Percentiles rank a stretch among this genome's conserved stretches.
phyloP scores from a whole-genome alignment of 1,140 invertebrate species.

The Pectinophora gossypiella region DNA sequence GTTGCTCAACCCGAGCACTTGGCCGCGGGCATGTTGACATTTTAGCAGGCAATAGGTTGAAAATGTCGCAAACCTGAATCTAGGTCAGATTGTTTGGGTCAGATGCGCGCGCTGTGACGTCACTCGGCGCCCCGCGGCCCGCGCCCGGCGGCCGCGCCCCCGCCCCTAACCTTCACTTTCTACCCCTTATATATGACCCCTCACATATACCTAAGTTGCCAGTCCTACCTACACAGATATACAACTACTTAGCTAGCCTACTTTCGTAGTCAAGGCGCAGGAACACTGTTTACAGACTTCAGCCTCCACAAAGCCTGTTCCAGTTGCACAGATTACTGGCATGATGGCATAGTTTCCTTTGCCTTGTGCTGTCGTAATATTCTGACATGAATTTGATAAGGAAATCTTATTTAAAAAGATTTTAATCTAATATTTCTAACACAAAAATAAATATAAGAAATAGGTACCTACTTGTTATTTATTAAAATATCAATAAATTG shows the following conservation, averaged over 20 bases:
- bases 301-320: background rate
- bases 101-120: slow-evolving; percentile 59
- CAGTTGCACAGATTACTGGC: background rate
- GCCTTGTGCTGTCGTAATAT: too few species aligned
- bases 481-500: too few species aligned
- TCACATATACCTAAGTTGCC: background rate
- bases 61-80: slow-evolving; percentile 47
- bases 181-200: slow-evolving; percentile 9
- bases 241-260: background rate
- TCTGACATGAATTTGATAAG: too few species aligned
- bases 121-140: slow-evolving; percentile 13
- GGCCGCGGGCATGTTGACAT: slow-evolving; percentile 47
- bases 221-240: background rate
- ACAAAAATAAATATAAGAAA: too few species aligned
- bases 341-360: background rate
- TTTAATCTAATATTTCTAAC: too few species aligned
- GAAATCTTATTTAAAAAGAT: too few species aligned
- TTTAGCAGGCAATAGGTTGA: slow-evolving; percentile 21
- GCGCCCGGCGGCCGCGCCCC: slow-evolving; percentile 29
- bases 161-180: slow-evolving; percentile 51
- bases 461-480: too few species aligned
- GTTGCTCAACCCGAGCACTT: background rate
- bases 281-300: background rate
- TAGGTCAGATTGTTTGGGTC: slow-evolving; percentile 47
- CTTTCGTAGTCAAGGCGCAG: background rate